phyloP scores from a whole-genome alignment of 2,113 vertebrate species.

The Archocentrus centrarchus region DNA sequence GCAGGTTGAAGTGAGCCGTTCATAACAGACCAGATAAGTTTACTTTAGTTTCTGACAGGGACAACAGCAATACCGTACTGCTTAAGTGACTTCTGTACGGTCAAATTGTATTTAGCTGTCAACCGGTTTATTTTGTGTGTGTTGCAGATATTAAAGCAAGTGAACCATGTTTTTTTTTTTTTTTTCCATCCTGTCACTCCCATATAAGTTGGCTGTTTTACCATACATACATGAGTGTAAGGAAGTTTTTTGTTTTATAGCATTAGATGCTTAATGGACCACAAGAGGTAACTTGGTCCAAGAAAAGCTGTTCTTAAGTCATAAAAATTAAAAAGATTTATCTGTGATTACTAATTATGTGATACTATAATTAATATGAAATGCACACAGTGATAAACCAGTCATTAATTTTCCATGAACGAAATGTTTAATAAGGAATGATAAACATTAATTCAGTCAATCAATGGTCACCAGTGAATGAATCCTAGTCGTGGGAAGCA shows the following conservation, averaged over 20 bases:
- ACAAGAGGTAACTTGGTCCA: not conserved
- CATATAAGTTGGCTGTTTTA: not conserved
- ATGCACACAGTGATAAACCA: not conserved
- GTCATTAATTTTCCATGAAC: conserved; percentile 4
- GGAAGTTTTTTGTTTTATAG: not conserved
- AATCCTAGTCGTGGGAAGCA: not conserved
- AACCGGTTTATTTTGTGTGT: not conserved
- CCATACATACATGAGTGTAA: not conserved
- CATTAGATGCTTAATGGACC: not conserved
- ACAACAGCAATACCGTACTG: not conserved
- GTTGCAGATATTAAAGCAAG: not conserved
- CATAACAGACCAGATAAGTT: not conserved
- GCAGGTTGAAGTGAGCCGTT: not conserved
- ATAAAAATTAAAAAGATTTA: conserved; percentile 1
- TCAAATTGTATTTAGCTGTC: not conserved
- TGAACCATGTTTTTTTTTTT: not conserved
- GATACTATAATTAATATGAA: not conserved
- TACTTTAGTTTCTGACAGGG: not conserved
- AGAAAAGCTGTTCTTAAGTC: not conserved
- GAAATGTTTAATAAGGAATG: not conserved
- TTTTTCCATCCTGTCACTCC: no score
- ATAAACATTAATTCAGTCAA: conserved; percentile 18
- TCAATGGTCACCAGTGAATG: conserved; percentile 20
- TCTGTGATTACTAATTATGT: not conserved
- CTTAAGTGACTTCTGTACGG: not conserved